A percentile compares a stretch with the other conserved stretches of the same genome.
Conservation (phyloP, 2,797 vertebrate genomes). For the Euthynnus affinis region DNA sequence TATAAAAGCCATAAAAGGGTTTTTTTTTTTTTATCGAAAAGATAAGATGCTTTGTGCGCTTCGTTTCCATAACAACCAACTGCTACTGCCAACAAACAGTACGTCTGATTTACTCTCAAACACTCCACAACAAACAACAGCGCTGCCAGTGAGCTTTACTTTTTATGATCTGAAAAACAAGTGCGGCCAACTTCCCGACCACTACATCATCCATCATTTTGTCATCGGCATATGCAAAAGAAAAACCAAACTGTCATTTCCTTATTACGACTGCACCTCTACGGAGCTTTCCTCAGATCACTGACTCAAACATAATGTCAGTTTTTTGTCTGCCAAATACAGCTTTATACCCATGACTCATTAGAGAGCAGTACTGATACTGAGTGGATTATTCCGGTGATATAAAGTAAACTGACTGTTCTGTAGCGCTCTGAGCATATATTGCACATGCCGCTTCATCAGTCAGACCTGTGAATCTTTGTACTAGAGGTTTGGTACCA, state of each 20-base stretch:
- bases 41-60: background rate
- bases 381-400: no score
- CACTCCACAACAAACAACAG: no score
- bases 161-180: constrained; percentile 21
- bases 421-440: background rate
- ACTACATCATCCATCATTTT: background rate
- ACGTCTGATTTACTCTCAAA: no score
- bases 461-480: constrained; percentile 32
- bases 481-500: constrained; percentile 13
- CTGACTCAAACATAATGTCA: no score
- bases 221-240: background rate
- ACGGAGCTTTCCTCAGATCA: background rate
- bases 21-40: constrained; percentile 13
- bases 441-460: constrained; percentile 16
- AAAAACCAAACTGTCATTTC: background rate
- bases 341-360: background rate
- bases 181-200: constrained; percentile 14
- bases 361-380: background rate
- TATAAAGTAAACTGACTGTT: no score
- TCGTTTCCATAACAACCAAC: constrained; percentile 46
- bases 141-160: background rate
- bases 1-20: constrained; percentile 14
- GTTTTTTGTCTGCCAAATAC: no score
- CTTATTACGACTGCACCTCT: background rate
- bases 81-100: constrained; percentile 18